Conservation (phyloP, 2,113 vertebrate species). For the Suricata suricatta region DNA sequence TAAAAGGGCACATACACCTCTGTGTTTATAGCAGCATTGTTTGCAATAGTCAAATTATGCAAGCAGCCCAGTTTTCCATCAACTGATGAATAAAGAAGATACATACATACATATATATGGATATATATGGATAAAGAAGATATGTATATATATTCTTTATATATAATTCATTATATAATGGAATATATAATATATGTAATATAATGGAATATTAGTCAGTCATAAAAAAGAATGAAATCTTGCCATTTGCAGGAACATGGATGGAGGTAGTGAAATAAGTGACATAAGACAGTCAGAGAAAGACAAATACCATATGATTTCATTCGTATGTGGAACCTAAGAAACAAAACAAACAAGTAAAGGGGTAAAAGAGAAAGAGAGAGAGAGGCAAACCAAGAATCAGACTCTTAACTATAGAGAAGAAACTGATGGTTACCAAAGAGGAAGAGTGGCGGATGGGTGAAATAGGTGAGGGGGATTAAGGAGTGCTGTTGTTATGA, state of each 20-base stretch:
- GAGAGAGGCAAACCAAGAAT: neutral
- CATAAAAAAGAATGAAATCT: neutral
- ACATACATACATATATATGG: neutral
- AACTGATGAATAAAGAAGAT: neutral
- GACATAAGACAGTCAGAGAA: neutral
- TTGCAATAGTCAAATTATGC: neutral
- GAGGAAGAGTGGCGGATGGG: no score
- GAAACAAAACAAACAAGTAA: neutral
- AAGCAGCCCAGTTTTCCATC: neutral
- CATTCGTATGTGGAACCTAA: neutral
- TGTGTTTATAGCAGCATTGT: neutral
- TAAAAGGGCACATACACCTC: neutral
- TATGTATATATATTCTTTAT: no score
- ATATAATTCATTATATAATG: no score
- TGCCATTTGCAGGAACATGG: neutral
- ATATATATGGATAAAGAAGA: no score
- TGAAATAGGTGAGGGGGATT: neutral
- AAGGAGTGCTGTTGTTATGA: neutral
- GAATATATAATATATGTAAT: no score
- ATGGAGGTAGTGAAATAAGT: neutral
- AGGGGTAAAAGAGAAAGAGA: neutral
- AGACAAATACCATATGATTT: neutral
- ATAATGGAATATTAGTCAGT: neutral
- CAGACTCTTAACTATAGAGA: neutral
- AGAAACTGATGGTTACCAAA: neutral